phyloP scores from a whole-genome alignment of 2,113 vertebrate species.

The Aptenodytes forsteri region DNA sequence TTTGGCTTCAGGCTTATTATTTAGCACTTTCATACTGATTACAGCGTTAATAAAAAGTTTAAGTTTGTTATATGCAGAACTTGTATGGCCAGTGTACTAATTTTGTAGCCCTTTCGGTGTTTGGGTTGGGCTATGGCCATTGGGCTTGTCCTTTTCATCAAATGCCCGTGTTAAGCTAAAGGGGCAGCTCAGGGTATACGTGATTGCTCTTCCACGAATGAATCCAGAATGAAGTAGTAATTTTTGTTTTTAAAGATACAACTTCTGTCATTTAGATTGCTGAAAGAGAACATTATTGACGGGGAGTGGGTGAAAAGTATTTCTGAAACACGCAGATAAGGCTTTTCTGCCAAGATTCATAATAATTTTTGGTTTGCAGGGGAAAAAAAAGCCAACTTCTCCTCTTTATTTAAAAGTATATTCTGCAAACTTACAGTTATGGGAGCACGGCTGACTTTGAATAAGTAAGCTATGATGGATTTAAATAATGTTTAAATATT shows the following conservation, averaged over 20 bases:
- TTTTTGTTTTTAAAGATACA: neutral
- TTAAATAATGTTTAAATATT: constrained; percentile 41
- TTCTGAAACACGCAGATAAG: neutral
- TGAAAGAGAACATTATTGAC: neutral
- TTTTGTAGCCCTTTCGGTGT: neutral
- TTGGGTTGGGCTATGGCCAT: neutral
- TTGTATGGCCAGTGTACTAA: neutral
- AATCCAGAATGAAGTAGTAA: neutral
- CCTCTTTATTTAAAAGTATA: constrained; percentile 27
- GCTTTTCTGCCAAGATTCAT: neutral
- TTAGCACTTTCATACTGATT: neutral
- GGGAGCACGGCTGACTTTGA: constrained; percentile 15
- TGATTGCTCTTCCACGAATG: neutral
- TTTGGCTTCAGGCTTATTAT: neutral
- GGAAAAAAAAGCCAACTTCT: neutral
- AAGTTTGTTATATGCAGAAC: neutral
- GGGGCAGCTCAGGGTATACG: neutral
- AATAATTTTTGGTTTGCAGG: neutral
- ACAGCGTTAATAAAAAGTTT: neutral
- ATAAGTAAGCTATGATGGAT: constrained; percentile 45
- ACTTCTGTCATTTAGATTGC: neutral
- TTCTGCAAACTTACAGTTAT: neutral
- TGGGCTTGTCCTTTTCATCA: neutral
- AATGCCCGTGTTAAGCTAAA: neutral
- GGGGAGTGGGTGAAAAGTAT: neutral